phyloP scores from a whole-genome alignment of 1,140 invertebrate genomes.

The Trialeurodes vaporariorum region DNA sequence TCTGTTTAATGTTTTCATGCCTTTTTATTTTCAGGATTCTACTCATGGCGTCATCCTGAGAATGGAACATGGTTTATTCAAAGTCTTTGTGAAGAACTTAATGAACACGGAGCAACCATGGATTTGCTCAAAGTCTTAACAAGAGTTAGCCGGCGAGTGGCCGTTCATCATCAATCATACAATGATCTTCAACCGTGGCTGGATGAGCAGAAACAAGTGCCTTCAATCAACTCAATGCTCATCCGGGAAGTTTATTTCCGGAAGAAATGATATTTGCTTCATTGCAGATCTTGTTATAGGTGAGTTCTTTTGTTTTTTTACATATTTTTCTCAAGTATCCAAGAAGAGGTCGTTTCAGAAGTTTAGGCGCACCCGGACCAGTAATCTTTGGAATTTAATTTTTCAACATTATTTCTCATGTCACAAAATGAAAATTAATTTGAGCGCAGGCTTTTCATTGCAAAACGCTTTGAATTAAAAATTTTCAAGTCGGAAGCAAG shows the following conservation, averaged over 20 bases:
- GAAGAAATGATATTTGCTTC: no score
- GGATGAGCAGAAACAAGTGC: slow-evolving; percentile 53
- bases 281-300: no score
- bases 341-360: no score
- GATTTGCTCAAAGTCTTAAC: slow-evolving; percentile 53
- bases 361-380: no score
- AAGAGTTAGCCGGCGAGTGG: slow-evolving; percentile 47
- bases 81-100: slow-evolving; percentile 44
- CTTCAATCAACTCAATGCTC: slow-evolving; percentile 51
- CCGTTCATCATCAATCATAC: slow-evolving; percentile 44
- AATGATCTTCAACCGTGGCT: slow-evolving; percentile 37
- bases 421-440: no score
- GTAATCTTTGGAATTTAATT: no score
- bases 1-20: not conserved
- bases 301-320: no score
- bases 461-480: no score
- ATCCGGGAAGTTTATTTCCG: slow-evolving; percentile 46
- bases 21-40: slow-evolving; percentile 42
- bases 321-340: no score
- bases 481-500: no score
- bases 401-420: no score
- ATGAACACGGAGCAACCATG: slow-evolving; percentile 34
- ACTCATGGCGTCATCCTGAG: slow-evolving; percentile 51
- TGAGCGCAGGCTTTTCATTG: no score
- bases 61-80: slow-evolving; percentile 61